A percentile compares a stretch with the other conserved stretches of the same genome.
These are phyloP conservation scores for Meandrusa payeni DNA, from an alignment of 2,888 invertebrate species.

Conservation along the genomic window DNA sequence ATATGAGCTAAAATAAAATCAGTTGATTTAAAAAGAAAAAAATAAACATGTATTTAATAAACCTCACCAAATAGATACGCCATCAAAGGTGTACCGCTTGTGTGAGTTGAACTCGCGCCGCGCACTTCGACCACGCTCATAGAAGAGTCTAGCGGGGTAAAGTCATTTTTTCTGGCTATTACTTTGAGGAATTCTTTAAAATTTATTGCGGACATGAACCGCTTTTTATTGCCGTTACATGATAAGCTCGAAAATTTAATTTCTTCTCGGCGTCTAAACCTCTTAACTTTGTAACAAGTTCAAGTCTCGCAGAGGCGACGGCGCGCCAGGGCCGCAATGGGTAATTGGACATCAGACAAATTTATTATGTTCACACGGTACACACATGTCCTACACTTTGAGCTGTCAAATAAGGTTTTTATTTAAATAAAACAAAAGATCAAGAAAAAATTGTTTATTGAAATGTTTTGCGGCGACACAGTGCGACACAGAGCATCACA, in stretches of 20 bases:
- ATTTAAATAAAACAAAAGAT: background rate
- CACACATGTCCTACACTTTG: no score
- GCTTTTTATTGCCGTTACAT: background rate
- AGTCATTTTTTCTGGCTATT: background rate
- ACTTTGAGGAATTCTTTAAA: background rate
- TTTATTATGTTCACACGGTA: background rate
- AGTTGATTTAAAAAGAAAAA: no score
- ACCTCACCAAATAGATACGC: no score
- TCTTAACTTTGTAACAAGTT: background rate
- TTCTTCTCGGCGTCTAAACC: constrained; percentile 1
- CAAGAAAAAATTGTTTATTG: constrained; percentile 9
- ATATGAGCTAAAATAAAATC: no score
- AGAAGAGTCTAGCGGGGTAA: background rate
- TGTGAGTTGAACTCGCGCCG: no score
- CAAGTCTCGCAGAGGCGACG: background rate
- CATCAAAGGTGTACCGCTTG: no score
- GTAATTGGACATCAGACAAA: background rate
- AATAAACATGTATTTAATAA: no score
- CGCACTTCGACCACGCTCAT: background rate
- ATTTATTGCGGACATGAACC: background rate
- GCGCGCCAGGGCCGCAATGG: background rate
- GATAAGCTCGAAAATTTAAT: constrained; percentile 1
- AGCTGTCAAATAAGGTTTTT: no score
- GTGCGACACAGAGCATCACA: no score
- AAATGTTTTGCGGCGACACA: constrained; percentile 23